Percentiles rank a stretch among this genome's conserved stretches.
Evolutionary conservation across 2,888 invertebrate genomes (phyloP).

Genomic region (Drosophila tanythrix): DNA sequence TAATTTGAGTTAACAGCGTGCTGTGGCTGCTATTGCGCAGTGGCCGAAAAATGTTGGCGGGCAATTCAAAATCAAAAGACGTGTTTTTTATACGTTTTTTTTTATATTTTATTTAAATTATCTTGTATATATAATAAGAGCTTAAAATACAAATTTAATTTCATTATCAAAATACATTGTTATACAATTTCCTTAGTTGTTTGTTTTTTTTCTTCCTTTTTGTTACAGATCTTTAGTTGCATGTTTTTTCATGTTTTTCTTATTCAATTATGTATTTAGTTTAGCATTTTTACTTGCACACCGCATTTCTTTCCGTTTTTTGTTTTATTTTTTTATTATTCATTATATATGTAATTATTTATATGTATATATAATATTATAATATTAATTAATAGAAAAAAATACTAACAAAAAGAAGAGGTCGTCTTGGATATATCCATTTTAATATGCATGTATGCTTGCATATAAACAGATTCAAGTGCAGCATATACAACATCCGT

Average conservation of each 20-base stretch:
- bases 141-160: constrained; percentile 78
- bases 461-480: constrained; percentile 26
- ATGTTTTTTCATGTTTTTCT: constrained; percentile 29
- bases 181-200: constrained; percentile 76
- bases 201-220: constrained; percentile 47
- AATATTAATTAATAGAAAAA: constrained; percentile 76
- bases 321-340: constrained; percentile 16
- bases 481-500: constrained; percentile 36
- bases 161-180: constrained; percentile 79
- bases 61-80: background rate
- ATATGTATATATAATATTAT: constrained; percentile 51
- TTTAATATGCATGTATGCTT: constrained; percentile 20
- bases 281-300: constrained; percentile 54
- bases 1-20: background rate
- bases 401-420: constrained; percentile 77
- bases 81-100: constrained; percentile 20
- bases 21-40: constrained; percentile 2
- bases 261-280: constrained; percentile 54
- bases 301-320: constrained; percentile 25
- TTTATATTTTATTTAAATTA: constrained; percentile 70
- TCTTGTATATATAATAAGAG: constrained; percentile 72
- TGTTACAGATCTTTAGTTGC: constrained; percentile 61
- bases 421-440: constrained; percentile 69
- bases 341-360: constrained; percentile 16
- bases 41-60: too few species aligned